phyloP scores from a whole-genome alignment of 1,140 invertebrate species.

The Argopecten irradians region DNA sequence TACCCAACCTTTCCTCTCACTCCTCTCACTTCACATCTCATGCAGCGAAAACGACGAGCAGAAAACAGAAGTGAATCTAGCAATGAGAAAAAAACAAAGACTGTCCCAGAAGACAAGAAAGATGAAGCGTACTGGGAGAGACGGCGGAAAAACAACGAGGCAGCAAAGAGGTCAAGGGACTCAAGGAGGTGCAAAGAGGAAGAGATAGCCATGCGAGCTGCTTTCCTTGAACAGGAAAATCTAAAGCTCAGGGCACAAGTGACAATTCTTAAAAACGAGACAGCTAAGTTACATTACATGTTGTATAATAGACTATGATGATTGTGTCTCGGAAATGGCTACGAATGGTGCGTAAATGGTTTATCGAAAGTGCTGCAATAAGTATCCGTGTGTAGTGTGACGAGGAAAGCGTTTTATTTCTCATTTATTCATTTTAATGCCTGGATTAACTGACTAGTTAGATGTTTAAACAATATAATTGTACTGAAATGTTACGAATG shows the following conservation, averaged over 20 bases:
- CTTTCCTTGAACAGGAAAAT: slow-evolving; percentile 90
- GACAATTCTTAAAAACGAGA: slow-evolving; percentile 81
- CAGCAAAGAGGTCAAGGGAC: slow-evolving; percentile 95
- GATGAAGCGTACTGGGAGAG: slow-evolving; percentile 92
- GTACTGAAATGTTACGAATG: neutral
- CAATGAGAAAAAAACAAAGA: slow-evolving; percentile 50
- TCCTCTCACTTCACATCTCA: slow-evolving; percentile 68
- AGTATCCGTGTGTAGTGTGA: neutral
- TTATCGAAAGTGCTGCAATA: slow-evolving; percentile 21
- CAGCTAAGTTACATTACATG: slow-evolving; percentile 75
- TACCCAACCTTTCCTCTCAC: slow-evolving; percentile 64
- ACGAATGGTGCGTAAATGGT: neutral
- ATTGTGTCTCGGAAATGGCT: slow-evolving; percentile 8
- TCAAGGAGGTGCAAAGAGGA: slow-evolving; percentile 93
- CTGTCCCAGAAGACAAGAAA: slow-evolving; percentile 79
- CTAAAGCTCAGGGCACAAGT: slow-evolving; percentile 82
- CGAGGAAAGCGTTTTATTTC: neutral
- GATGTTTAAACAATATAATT: neutral
- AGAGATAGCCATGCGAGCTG: slow-evolving; percentile 91
- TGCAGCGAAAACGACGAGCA: slow-evolving; percentile 66
- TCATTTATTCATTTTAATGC: neutral
- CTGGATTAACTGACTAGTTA: neutral
- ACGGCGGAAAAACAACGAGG: slow-evolving; percentile 94
- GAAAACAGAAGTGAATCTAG: slow-evolving; percentile 46
- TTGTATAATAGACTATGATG: slow-evolving; percentile 69